Evolutionary conservation across 2,797 vertebrate species (phyloP).

Genomic region (Neostethus bicornis): DNA sequence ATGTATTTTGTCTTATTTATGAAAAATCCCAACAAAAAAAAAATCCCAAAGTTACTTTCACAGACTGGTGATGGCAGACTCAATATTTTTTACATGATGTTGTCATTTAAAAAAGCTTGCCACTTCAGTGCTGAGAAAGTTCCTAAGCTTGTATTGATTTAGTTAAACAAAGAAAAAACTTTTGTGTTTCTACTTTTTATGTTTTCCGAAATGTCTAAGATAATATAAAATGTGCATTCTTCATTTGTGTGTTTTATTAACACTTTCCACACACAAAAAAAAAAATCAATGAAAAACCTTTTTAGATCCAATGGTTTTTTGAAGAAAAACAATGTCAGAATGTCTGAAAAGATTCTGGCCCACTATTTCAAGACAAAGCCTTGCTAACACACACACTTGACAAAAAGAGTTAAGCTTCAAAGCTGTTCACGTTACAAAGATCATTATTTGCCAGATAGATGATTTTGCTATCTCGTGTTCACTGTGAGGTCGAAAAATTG

Average conservation of each 20-base stretch:
- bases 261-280: background rate
- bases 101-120: background rate
- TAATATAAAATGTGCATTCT: background rate
- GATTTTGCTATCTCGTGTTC: too few relatives aligned
- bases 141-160: background rate
- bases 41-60: background rate
- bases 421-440: too few relatives aligned
- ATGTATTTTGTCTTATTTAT: background rate
- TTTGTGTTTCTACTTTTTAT: background rate
- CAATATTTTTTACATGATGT: background rate
- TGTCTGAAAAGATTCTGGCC: too few relatives aligned
- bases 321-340: too few relatives aligned
- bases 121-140: background rate
- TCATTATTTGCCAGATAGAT: too few relatives aligned
- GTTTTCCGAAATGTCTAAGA: background rate
- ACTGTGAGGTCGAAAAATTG: too few relatives aligned
- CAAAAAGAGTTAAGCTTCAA: too few relatives aligned
- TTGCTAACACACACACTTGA: too few relatives aligned
- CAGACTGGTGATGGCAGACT: background rate
- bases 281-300: too few relatives aligned
- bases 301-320: too few relatives aligned
- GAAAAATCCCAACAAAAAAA: background rate
- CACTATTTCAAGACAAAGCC: too few relatives aligned
- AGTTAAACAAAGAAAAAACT: too few relatives aligned
- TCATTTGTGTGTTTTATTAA: background rate